phyloP scores from a whole-genome alignment of 2,113 vertebrate genomes.

The Silurus meridionalis region DNA sequence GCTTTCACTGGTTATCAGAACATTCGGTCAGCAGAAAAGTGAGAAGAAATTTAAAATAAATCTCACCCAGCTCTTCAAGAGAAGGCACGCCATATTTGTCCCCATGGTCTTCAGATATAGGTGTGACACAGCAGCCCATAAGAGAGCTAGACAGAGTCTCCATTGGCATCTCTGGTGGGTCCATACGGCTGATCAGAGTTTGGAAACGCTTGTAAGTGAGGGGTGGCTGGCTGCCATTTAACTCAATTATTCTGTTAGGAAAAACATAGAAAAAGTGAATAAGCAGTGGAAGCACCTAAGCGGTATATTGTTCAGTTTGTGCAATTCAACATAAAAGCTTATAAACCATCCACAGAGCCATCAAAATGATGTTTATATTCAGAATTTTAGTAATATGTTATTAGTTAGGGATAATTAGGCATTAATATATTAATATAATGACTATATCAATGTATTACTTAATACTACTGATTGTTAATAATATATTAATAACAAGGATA shows the following conservation, averaged over 20 bases:
- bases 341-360: not conserved
- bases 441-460: too few species aligned
- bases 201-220: slow-evolving; percentile 80
- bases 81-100: slow-evolving; percentile 77
- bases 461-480: too few species aligned
- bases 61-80: slow-evolving; percentile 66
- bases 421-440: not conserved
- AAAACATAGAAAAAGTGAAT: not conserved
- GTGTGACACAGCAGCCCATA: slow-evolving; percentile 72
- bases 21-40: not conserved
- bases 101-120: slow-evolving; percentile 71
- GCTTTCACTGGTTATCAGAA: not conserved
- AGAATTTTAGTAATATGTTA: not conserved
- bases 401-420: not conserved
- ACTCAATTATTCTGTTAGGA: slow-evolving; percentile 70
- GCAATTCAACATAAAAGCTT: not conserved
- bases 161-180: slow-evolving; percentile 73
- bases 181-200: slow-evolving; percentile 74
- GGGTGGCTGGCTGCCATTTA: slow-evolving; percentile 74
- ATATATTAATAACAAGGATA: too few species aligned
- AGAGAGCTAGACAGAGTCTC: slow-evolving; percentile 66
- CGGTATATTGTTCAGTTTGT: not conserved
- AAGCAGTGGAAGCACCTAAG: too few species aligned
- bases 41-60: not conserved
- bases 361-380: not conserved